Evolutionary conservation across 2,113 vertebrate genomes (phyloP).

Genomic region (Pontoporia blainvillei): DNA sequence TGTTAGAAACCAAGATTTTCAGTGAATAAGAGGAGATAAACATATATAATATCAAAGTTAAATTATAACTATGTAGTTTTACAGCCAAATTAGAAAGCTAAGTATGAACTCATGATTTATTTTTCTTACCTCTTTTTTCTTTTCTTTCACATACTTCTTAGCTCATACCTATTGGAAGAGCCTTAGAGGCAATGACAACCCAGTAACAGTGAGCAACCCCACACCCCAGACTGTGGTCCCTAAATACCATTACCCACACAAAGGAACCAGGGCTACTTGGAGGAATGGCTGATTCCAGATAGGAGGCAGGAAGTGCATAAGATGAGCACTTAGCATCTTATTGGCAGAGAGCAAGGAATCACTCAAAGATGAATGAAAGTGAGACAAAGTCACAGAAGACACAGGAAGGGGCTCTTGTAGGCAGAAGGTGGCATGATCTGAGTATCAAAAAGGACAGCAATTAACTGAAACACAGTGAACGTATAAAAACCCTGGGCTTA

Average conservation of each 20-base stretch:
- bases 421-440: neutral
- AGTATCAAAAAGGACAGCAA: neutral
- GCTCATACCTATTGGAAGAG: neutral
- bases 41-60: neutral
- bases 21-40: neutral
- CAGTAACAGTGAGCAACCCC: neutral
- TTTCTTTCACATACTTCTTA: neutral
- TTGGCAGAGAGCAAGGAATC: neutral
- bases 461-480: neutral
- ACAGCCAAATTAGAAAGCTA: neutral
- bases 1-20: constrained; percentile 22
- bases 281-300: neutral
- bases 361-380: neutral
- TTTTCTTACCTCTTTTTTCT: neutral
- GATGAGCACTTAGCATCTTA: neutral
- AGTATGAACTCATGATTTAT: neutral
- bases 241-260: neutral
- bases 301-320: neutral
- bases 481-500: neutral
- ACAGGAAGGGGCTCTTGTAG: neutral
- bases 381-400: neutral
- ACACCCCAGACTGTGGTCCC: neutral
- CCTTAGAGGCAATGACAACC: neutral
- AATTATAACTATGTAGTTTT: neutral
- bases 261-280: neutral